Evolutionary conservation across 2,797 vertebrate species (phyloP).

Genomic region (Pelobates cultripes): DNA sequence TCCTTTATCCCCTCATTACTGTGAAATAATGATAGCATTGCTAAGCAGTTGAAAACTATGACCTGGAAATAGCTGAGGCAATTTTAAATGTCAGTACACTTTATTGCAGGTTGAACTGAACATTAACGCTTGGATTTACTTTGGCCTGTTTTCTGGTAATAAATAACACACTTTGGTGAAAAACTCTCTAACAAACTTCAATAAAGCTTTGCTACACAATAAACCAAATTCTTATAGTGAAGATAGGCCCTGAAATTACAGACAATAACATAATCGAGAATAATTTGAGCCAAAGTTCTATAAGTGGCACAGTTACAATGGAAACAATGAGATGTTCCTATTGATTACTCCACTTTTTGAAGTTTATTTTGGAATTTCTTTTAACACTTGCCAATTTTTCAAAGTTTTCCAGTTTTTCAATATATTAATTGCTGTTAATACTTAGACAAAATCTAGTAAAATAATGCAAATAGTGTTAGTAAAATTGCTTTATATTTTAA

Average conservation of each 20-base stretch:
- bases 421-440: conserved; percentile 22
- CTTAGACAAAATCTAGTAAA: not conserved
- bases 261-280: no score
- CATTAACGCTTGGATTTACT: conserved; percentile 43
- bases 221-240: conserved; percentile 20
- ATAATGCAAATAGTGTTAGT: no score
- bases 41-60: conserved; percentile 54
- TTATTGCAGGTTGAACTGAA: conserved; percentile 52
- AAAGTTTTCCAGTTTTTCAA: not conserved
- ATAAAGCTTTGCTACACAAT: conserved; percentile 26
- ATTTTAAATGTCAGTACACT: conserved; percentile 53
- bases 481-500: no score
- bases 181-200: conserved; percentile 24
- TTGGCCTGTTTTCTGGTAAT: conserved; percentile 43
- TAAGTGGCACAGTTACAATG: no score
- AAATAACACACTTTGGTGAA: conserved; percentile 33
- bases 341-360: no score
- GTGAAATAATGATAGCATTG: conserved; percentile 56
- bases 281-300: no score
- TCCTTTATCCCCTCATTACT: conserved; percentile 55
- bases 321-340: no score
- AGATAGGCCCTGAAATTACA: conserved; percentile 20
- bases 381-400: no score
- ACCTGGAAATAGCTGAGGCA: conserved; percentile 52
- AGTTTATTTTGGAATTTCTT: no score